phyloP scores from a whole-genome alignment of 2,888 invertebrate species.

The Drosophila putrida region DNA sequence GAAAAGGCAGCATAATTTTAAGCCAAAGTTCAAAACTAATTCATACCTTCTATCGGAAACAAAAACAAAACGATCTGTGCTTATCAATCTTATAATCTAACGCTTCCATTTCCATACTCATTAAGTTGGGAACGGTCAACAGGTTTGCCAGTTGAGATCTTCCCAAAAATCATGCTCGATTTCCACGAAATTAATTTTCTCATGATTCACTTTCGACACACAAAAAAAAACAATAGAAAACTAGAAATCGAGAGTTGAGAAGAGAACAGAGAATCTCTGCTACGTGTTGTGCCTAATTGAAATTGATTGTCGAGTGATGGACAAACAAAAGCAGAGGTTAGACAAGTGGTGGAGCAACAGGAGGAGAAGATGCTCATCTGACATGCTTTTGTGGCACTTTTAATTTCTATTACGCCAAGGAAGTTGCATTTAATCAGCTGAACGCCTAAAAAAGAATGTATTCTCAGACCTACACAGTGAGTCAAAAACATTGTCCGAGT shows the following conservation, averaged over 20 bases:
- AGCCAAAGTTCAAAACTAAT: slow-evolving; percentile 43
- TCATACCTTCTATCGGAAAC: slow-evolving; percentile 35
- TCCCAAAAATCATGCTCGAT: slow-evolving; percentile 70
- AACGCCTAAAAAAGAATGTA: slow-evolving; percentile 11
- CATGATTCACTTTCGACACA: slow-evolving; percentile 65
- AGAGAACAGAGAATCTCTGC: slow-evolving; percentile 16
- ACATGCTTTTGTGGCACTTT: slow-evolving; percentile 38
- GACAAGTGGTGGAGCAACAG: slow-evolving; percentile 11
- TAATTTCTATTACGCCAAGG: slow-evolving; percentile 63
- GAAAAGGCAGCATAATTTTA: slow-evolving; percentile 12
- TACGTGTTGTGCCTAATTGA: slow-evolving; percentile 63
- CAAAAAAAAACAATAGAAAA: background rate
- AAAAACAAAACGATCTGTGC: slow-evolving; percentile 52
- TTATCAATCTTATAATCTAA: slow-evolving; percentile 55
- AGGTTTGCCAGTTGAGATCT: slow-evolving; percentile 54
- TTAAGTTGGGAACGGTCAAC: slow-evolving; percentile 64
- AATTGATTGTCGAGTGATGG: slow-evolving; percentile 66
- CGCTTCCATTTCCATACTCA: slow-evolving; percentile 66
- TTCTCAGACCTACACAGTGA: slow-evolving; percentile 7
- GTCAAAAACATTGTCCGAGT: slow-evolving; percentile 9
- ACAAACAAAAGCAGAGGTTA: slow-evolving; percentile 33
- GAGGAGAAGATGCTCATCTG: slow-evolving; percentile 34
- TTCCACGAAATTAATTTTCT: slow-evolving; percentile 75
- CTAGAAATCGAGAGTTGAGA: slow-evolving; percentile 39
- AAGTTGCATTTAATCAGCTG: slow-evolving; percentile 75